These are phyloP conservation scores for Tetragonisca angustula DNA, from an alignment of 2,888 invertebrate species.

Conservation along the genomic window DNA sequence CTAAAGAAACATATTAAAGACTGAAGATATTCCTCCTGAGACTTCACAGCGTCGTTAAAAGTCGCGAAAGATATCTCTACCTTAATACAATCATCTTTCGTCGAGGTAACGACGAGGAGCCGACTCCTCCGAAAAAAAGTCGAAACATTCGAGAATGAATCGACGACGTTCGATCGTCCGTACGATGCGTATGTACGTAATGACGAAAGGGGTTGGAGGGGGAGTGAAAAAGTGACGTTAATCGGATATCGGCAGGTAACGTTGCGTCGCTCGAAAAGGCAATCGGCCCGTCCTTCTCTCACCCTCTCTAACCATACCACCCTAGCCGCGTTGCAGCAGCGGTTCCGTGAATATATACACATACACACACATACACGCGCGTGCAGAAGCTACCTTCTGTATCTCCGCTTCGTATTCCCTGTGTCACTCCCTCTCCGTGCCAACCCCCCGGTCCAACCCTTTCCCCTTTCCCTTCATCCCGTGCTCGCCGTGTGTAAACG, in stretches of 20 bases:
- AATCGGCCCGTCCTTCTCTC: constrained; percentile 29
- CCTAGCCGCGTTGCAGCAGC: too few relatives aligned
- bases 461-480: background rate
- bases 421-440: background rate
- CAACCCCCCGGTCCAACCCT: background rate
- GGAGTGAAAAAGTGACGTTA: constrained; percentile 78
- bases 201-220: constrained; percentile 55
- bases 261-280: constrained; percentile 64
- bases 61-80: too few relatives aligned
- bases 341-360: constrained; percentile 12
- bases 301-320: background rate
- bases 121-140: background rate
- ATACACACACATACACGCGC: background rate
- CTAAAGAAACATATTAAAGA: too few relatives aligned
- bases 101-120: too few relatives aligned
- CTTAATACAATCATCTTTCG: too few relatives aligned
- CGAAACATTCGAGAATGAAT: background rate
- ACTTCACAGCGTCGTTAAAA: too few relatives aligned
- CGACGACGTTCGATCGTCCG: constrained; percentile 79
- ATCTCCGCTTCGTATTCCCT: background rate
- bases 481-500: constrained; percentile 11
- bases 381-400: constrained; percentile 38
- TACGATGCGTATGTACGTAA: constrained; percentile 60
- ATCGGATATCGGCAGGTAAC: constrained; percentile 79
- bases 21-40: too few relatives aligned